These are phyloP conservation scores for Lucinisca nassula DNA, from an alignment of 2,888 invertebrate genomes.

Conservation along the genomic window DNA sequence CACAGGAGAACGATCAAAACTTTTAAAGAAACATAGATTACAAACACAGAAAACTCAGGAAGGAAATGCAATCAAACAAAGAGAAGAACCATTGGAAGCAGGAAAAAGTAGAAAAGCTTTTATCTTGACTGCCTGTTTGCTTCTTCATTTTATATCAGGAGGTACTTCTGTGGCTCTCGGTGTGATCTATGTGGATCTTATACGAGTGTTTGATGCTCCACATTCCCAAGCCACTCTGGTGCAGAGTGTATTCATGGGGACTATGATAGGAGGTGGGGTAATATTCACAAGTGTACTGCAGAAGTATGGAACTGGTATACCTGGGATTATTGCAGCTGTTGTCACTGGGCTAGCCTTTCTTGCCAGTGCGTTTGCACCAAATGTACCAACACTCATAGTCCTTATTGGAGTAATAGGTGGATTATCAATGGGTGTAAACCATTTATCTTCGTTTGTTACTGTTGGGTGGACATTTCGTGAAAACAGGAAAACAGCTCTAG, in stretches of 20 bases:
- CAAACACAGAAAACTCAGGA: background rate
- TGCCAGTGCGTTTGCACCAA: slow-evolving; percentile 33
- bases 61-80: background rate
- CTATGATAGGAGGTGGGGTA: slow-evolving; percentile 35
- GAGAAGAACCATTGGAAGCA: background rate
- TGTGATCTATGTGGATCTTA: slow-evolving; percentile 52
- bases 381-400: slow-evolving; percentile 48
- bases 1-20: background rate
- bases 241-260: slow-evolving; percentile 45
- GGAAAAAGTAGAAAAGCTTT: background rate
- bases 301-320: slow-evolving; percentile 34
- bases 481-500: slow-evolving; percentile 31
- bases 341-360: slow-evolving; percentile 18
- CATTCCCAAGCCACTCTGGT: slow-evolving; percentile 37
- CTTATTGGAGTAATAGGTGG: slow-evolving; percentile 41
- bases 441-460: slow-evolving; percentile 37
- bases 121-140: slow-evolving; percentile 37
- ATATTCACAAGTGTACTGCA: slow-evolving; percentile 29
- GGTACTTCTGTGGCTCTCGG: slow-evolving; percentile 31
- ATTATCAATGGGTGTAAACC: slow-evolving; percentile 35
- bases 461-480: slow-evolving; percentile 37
- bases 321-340: slow-evolving; percentile 33
- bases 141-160: slow-evolving; percentile 41
- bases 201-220: slow-evolving; percentile 35
- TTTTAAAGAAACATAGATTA: background rate